Evolutionary conservation across 2,888 invertebrate species (phyloP).

Genomic region (Amphimallon solstitiale): DNA sequence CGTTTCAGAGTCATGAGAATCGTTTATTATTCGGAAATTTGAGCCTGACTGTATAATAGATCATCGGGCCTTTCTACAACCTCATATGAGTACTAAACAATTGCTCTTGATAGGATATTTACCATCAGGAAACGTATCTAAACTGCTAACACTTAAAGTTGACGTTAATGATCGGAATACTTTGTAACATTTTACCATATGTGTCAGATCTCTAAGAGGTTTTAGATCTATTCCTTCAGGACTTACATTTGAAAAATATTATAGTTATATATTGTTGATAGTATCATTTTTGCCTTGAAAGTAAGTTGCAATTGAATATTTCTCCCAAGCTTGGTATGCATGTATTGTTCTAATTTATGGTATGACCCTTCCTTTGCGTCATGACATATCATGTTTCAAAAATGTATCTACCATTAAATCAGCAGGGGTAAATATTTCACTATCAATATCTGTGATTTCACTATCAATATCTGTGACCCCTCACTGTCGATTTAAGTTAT

Average conservation of each 20-base stretch:
- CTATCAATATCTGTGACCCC: slow-evolving; percentile 21
- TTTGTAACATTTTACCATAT: slow-evolving; percentile 16
- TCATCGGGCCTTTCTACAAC: slow-evolving; percentile 68
- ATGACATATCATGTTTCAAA: slow-evolving; percentile 61
- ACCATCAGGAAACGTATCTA: slow-evolving; percentile 57
- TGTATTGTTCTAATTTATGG: slow-evolving; percentile 40
- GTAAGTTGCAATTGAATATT: slow-evolving; percentile 63
- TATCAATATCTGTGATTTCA: no score
- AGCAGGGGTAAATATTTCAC: slow-evolving; percentile 52
- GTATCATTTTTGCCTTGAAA: slow-evolving; percentile 62
- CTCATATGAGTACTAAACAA: slow-evolving; percentile 69
- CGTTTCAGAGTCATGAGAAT: slow-evolving; percentile 57
- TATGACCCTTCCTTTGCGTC: slow-evolving; percentile 57
- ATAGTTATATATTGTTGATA: slow-evolving; percentile 55
- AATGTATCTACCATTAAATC: slow-evolving; percentile 61
- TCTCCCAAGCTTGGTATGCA: slow-evolving; percentile 42
- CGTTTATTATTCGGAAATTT: slow-evolving; percentile 62
- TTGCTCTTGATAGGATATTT: slow-evolving; percentile 68
- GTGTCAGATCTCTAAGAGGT: slow-evolving; percentile 52
- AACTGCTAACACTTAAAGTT: slow-evolving; percentile 54
- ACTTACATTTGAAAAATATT: slow-evolving; percentile 50
- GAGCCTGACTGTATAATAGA: slow-evolving; percentile 65
- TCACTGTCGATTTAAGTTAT: not conserved
- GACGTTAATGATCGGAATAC: slow-evolving; percentile 40
- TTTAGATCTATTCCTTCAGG: slow-evolving; percentile 51